These are phyloP conservation scores for Drosophila robusta DNA, from an alignment of 2,888 invertebrate species.

Conservation along the genomic window DNA sequence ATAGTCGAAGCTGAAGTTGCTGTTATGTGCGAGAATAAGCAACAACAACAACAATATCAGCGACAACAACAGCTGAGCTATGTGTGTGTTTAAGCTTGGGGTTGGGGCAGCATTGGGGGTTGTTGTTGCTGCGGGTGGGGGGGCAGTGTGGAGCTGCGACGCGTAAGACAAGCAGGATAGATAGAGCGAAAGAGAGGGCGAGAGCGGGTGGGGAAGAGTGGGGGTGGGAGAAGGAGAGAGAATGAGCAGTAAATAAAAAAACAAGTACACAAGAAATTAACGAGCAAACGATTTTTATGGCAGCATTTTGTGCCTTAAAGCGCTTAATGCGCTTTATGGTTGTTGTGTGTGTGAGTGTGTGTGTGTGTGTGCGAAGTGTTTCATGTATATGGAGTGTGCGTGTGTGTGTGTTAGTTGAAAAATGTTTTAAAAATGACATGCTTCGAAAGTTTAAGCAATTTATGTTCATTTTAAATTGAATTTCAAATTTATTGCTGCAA, in stretches of 20 bases:
- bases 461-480: conserved; percentile 85
- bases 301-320: conserved; percentile 81
- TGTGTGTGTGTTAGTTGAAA: conserved; percentile 77
- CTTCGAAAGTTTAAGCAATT: conserved; percentile 85
- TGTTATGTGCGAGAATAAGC: conserved; percentile 47
- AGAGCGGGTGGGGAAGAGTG: not conserved
- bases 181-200: conserved; percentile 9
- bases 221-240: conserved; percentile 5
- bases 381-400: conserved; percentile 20
- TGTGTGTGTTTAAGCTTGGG: conserved; percentile 12
- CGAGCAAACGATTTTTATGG: conserved; percentile 82
- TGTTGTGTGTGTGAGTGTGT: conserved; percentile 21
- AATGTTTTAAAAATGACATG: conserved; percentile 85
- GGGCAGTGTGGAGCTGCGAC: conserved; percentile 26
- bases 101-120: conserved; percentile 51
- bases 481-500: conserved; percentile 84
- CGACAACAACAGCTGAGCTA: conserved; percentile 35
- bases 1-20: conserved; percentile 56
- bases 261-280: conserved; percentile 77
- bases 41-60: conserved; percentile 22
- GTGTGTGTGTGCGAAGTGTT: conserved; percentile 22
- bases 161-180: conserved; percentile 45
- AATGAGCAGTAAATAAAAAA: conserved; percentile 66
- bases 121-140: conserved; percentile 12
- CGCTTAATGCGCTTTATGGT: conserved; percentile 77